These are phyloP conservation scores for Cyclophora punctaria DNA, from an alignment of 2,888 invertebrate species.

Conservation along the genomic window DNA sequence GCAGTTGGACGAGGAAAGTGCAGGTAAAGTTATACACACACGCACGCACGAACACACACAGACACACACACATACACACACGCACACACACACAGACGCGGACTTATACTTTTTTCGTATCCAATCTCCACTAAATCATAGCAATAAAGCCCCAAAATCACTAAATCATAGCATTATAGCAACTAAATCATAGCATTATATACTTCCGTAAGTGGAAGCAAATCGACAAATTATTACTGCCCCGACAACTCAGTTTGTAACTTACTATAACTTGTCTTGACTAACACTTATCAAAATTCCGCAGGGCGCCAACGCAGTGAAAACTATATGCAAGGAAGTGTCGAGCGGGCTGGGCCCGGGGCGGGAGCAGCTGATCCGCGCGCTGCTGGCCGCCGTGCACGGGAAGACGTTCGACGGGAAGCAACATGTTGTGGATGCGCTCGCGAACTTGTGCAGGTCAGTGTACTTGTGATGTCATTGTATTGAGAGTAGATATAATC, in stretches of 20 bases:
- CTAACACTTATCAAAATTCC: no score
- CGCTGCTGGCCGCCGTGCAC: conserved; percentile 80
- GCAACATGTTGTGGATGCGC: conserved; percentile 84
- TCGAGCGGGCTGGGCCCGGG: conserved; percentile 79
- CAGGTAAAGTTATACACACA: conserved; percentile 63
- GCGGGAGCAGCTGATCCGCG: conserved; percentile 78
- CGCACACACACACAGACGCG: no score
- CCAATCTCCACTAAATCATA: no score
- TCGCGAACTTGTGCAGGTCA: conserved; percentile 85
- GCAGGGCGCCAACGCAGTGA: conserved; percentile 86
- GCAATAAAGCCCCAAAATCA: no score
- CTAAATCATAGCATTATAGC: no score
- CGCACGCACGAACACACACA: neutral
- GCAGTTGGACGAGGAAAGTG: conserved; percentile 91
- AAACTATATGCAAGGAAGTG: conserved; percentile 81
- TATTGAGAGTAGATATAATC: neutral
- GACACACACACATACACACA: neutral
- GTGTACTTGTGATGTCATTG: conserved; percentile 29
- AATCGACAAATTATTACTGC: no score
- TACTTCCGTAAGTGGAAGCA: no score
- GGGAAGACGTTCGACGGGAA: conserved; percentile 96
- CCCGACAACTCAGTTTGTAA: no score
- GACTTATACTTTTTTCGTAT: neutral
- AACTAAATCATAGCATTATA: no score
- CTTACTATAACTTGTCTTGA: no score